phyloP scores from a whole-genome alignment of 2,113 vertebrate species.

The Peromyscus californicus region DNA sequence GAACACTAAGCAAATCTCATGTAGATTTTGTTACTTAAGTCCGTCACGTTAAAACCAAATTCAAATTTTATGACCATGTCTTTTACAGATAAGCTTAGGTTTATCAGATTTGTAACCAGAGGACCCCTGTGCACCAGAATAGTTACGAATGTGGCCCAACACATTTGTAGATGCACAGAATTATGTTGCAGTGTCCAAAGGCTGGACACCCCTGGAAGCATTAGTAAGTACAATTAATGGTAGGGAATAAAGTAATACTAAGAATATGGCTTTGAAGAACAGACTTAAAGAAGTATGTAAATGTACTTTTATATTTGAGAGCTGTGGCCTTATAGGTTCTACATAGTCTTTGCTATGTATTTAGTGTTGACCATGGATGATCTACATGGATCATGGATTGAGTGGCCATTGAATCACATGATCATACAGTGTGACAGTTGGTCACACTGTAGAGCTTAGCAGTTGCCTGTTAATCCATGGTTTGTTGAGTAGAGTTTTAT shows the following conservation, averaged over 20 bases:
- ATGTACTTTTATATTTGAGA: neutral
- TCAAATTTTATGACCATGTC: neutral
- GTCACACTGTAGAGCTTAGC: neutral
- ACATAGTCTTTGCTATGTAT: neutral
- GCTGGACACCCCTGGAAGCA: neutral
- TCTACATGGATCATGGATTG: neutral
- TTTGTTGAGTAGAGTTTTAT: neutral
- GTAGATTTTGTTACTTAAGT: conserved; percentile 19
- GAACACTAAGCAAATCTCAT: neutral
- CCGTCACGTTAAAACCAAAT: neutral
- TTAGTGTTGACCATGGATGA: neutral
- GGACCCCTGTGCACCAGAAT: no score
- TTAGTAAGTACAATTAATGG: neutral
- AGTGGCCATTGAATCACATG: neutral
- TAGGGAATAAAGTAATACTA: conserved; percentile 34
- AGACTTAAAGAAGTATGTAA: neutral
- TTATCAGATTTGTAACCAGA: neutral
- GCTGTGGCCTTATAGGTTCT: neutral
- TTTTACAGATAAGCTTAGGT: neutral
- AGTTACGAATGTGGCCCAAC: neutral
- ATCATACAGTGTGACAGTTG: neutral
- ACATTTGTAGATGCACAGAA: neutral
- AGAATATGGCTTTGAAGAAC: conserved; percentile 33
- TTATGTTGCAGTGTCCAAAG: neutral
- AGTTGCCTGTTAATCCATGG: neutral